These are phyloP conservation scores for Monopis laevigella DNA, from an alignment of 2,888 invertebrate genomes.

Conservation along the genomic window DNA sequence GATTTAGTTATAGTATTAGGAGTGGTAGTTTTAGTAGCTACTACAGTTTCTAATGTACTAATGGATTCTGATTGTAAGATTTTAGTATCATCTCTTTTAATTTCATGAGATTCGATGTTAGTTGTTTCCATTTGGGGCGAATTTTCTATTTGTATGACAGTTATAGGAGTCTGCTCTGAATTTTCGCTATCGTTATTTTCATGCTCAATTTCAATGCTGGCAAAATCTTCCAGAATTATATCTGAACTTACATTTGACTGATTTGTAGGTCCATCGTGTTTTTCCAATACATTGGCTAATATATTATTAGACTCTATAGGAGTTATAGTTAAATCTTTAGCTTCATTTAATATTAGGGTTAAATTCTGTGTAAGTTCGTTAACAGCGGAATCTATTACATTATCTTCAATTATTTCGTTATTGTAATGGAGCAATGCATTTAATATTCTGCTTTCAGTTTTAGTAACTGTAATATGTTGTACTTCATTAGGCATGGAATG, in stretches of 20 bases:
- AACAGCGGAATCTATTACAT: too few species aligned
- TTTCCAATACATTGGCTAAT: too few species aligned
- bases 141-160: neutral
- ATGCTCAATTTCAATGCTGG: neutral
- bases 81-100: neutral
- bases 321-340: too few species aligned
- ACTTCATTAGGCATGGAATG: neutral
- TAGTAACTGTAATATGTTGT: neutral
- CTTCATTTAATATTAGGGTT: too few species aligned
- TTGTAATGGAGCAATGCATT: constrained; percentile 8
- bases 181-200: neutral
- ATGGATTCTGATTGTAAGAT: too few species aligned
- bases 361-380: too few species aligned
- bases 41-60: too few species aligned
- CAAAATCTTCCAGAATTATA: too few species aligned
- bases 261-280: too few species aligned
- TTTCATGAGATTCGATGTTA: constrained; percentile 1
- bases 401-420: neutral
- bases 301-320: too few species aligned
- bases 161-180: too few species aligned
- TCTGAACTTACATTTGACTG: too few species aligned
- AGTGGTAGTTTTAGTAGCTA: constrained; percentile 11
- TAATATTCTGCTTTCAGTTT: neutral
- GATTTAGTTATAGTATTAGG: constrained; percentile 31
- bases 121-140: neutral